Percentiles rank a stretch among this genome's conserved stretches.
These are phyloP conservation scores for Helicoverpa assulta DNA, from an alignment of 2,888 invertebrate species.

Conservation along the genomic window DNA sequence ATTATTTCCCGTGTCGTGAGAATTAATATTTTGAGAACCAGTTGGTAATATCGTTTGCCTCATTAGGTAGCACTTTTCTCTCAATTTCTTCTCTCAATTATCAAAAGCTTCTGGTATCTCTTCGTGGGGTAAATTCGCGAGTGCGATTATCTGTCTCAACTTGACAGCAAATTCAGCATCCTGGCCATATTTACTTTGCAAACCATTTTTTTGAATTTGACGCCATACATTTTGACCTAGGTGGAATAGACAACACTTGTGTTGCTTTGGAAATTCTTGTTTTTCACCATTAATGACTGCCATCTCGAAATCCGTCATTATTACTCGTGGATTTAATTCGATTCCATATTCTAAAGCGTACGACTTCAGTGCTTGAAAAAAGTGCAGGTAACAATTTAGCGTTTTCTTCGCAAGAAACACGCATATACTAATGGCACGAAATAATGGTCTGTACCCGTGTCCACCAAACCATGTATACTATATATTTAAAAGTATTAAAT, in stretches of 20 bases:
- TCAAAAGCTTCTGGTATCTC: not conserved
- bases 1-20: constrained; percentile 14
- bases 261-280: constrained; percentile 15
- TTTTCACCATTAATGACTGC: constrained; percentile 19
- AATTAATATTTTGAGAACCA: not conserved
- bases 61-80: not conserved
- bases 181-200: too few relatives aligned
- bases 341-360: not conserved
- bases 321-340: constrained; percentile 10
- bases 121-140: not conserved
- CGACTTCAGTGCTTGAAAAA: not conserved
- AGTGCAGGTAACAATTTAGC: not conserved
- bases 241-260: constrained; percentile 25
- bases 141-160: not conserved
- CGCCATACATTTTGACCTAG: constrained; percentile 32
- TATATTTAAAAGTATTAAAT: constrained; percentile 2
- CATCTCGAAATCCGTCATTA: constrained; percentile 27
- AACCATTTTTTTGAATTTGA: constrained; percentile 15
- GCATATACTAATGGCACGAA: constrained; percentile 6
- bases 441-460: constrained; percentile 8
- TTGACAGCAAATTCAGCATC: not conserved
- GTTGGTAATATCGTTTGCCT: not conserved
- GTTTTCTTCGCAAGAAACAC: not conserved
- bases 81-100: not conserved
- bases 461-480: constrained; percentile 3